These are phyloP conservation scores for Neuroterus valhalla DNA, from an alignment of 1,140 invertebrate species.

Conservation along the genomic window DNA sequence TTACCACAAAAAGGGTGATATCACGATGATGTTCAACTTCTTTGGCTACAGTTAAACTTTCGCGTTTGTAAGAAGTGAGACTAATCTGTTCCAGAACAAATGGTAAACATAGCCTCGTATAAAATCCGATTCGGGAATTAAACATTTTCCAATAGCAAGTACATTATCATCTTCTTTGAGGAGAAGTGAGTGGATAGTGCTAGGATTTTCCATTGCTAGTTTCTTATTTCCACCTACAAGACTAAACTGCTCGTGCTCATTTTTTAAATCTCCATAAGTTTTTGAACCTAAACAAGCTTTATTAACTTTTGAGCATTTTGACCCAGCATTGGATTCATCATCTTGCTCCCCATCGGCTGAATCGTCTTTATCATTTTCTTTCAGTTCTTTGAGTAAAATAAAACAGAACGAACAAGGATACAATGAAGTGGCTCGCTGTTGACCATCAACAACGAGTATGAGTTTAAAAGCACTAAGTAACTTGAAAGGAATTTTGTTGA, in stretches of 20 bases:
- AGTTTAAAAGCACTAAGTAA: too few species aligned
- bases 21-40: not conserved
- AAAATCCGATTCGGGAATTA: conserved; percentile 39
- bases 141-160: conserved; percentile 33
- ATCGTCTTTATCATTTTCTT: not conserved
- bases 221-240: conserved; percentile 30
- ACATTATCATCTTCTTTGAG: conserved; percentile 34
- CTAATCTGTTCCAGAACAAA: conserved; percentile 33
- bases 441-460: too few species aligned
- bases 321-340: not conserved
- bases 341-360: not conserved
- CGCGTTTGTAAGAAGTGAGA: conserved; percentile 12
- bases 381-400: not conserved
- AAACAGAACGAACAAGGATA: too few species aligned
- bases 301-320: not conserved
- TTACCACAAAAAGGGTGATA: too few species aligned
- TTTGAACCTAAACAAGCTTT: not conserved
- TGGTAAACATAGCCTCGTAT: conserved; percentile 12
- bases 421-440: too few species aligned
- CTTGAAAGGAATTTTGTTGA: too few species aligned
- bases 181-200: conserved; percentile 34
- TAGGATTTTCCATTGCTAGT: conserved; percentile 18
- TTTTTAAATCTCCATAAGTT: conserved; percentile 33
- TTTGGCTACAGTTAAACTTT: not conserved
- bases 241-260: conserved; percentile 14